These are phyloP conservation scores for Lutjanus argentimaculatus DNA, from an alignment of 2,797 vertebrate genomes.

Conservation along the genomic window DNA sequence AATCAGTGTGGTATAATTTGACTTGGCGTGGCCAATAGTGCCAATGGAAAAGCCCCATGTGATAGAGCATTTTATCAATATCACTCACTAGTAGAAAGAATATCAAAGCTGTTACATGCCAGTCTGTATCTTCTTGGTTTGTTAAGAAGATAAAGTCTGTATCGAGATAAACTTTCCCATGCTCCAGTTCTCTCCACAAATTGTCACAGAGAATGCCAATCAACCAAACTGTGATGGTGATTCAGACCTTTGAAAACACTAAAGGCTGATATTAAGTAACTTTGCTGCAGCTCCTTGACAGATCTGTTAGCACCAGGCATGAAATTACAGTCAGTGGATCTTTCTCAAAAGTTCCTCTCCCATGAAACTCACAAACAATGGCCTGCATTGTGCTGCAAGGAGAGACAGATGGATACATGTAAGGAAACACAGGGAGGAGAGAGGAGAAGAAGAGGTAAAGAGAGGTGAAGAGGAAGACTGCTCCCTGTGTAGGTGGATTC, in stretches of 20 bases:
- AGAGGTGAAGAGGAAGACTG: constrained; percentile 41
- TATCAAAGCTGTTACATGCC: neutral
- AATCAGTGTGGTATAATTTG: too few species aligned
- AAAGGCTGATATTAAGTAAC: constrained; percentile 55
- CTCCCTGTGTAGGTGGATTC: constrained; percentile 46
- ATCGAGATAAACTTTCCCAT: constrained; percentile 5
- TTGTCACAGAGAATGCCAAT: constrained; percentile 21
- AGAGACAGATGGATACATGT: constrained; percentile 34
- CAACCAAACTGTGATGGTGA: constrained; percentile 19
- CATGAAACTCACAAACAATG: constrained; percentile 78
- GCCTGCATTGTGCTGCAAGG: constrained; percentile 55
- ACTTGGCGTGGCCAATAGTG: too few species aligned
- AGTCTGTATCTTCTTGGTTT: neutral
- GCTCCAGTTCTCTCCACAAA: constrained; percentile 2
- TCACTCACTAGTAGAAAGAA: neutral
- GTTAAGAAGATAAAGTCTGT: neutral
- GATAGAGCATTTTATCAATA: neutral
- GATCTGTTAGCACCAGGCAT: constrained; percentile 65
- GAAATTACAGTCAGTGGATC: constrained; percentile 74
- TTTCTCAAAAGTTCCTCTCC: constrained; percentile 68
- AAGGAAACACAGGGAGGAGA: constrained; percentile 32
- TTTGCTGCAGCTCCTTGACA: constrained; percentile 50
- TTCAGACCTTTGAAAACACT: constrained; percentile 41
- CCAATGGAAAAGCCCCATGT: too few species aligned
- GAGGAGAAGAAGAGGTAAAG: constrained; percentile 13